Evolutionary conservation across 2,888 invertebrate species (phyloP), one percentile per base, ranked within the genome.

Genomic region (Volucella bombylans): DNA sequence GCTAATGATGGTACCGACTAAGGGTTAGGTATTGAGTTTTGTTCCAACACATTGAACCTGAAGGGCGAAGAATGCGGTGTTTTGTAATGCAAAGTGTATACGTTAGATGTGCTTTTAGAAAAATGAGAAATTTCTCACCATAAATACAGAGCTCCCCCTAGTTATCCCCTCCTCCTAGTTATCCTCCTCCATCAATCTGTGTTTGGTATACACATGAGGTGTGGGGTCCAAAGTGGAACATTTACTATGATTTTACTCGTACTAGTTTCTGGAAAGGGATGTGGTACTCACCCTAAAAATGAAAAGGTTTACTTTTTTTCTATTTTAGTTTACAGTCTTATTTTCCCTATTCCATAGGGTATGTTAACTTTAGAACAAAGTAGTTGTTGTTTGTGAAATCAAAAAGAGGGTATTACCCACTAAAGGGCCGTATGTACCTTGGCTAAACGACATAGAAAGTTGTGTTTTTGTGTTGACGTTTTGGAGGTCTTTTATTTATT

Each of bases 121-220:
- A 82, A 78, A 78, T 82, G 73, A 82, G 59, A 78, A 79, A 73
- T 69, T 61, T 79, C 45, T 14, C 73, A 69, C 78, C 68, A 68
- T 59, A 73, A 57, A 64, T 59, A 78, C 65, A 23, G 68, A 55
- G 41, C 41, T 61, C 2, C 47, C 11, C 9, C 49, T 31, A n/a
- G 11, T 11, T 59, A 4, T 14, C 47, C 39, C 15, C 45, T 15
- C 38, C 9, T 39, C 45, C 57, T n/a, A n/a, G n/a, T n/a, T n/a
- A n/a, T n/a, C n/a, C n/a, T n/a, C n/a, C 55, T 45, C 41, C 68
- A 52, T 47, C 38, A n/a, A 47, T n/a, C 41, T 23, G 31, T n/a
- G 39, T 39, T 23, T 18, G 59, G 12, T 49, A 41, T 64, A 52
- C 52, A 31, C 23, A 50, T 41, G 81, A 73, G 73, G 73, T 57